Evolutionary conservation across 2,113 vertebrate genomes (phyloP).

Genomic region (Podarcis cretensis): DNA sequence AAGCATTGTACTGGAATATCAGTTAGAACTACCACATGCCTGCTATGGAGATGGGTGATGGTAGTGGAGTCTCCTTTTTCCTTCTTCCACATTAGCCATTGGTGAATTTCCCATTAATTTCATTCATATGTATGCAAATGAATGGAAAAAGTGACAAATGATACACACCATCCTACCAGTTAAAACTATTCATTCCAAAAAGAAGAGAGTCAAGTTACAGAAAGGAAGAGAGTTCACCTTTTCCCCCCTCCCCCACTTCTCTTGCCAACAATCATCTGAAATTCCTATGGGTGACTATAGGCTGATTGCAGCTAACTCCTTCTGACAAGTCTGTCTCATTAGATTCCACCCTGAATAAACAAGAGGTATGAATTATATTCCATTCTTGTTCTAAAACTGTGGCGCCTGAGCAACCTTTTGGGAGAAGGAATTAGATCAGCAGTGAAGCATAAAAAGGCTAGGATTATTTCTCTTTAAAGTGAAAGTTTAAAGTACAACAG

Average conservation of each 20-base stretch:
- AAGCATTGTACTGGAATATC: too few species aligned
- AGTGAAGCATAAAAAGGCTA: slow-evolving; percentile 1
- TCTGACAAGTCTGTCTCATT: slow-evolving; percentile 31
- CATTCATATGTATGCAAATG: background rate
- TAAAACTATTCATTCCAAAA: background rate
- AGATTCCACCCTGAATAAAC: slow-evolving; percentile 3
- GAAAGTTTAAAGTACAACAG: slow-evolving; percentile 1
- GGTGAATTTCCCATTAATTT: background rate
- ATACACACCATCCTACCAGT: background rate
- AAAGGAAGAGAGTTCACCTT: background rate
- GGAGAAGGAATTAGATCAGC: slow-evolving; percentile 18
- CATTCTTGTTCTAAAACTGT: slow-evolving; percentile 12
- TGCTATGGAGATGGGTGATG: too few species aligned
- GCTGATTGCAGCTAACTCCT: background rate
- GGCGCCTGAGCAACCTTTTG: background rate
- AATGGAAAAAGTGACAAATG: background rate
- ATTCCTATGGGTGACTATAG: background rate
- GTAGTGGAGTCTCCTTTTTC: background rate
- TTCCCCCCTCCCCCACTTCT: background rate
- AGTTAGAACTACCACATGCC: too few species aligned
- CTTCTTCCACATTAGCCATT: background rate
- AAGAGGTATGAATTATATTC: background rate
- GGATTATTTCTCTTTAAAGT: background rate
- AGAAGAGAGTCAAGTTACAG: background rate
- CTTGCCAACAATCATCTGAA: slow-evolving; percentile 2